A percentile compares a stretch with the other conserved stretches of the same genome.
phyloP scores from a whole-genome alignment of 2,888 invertebrate genomes.

The Papilio elwesi region DNA sequence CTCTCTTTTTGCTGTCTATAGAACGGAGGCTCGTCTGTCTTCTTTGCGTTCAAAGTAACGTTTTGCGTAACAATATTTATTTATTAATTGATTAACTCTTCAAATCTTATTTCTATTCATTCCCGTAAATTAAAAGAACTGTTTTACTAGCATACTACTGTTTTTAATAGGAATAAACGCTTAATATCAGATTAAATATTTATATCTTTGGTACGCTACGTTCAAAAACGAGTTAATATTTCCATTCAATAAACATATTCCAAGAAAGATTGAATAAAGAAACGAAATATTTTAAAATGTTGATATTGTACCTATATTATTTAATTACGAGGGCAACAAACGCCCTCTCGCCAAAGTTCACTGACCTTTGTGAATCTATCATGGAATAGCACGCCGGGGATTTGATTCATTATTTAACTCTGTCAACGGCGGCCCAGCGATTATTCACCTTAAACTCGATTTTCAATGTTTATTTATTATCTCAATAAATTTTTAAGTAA shows the following conservation, averaged over 20 bases:
- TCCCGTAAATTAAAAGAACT: neutral
- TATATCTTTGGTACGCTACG: too few relatives aligned
- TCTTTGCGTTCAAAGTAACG: slow-evolving; percentile 50
- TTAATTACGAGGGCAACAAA: slow-evolving; percentile 15
- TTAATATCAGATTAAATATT: too few relatives aligned
- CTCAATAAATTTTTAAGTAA: neutral
- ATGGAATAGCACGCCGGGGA: slow-evolving; percentile 58
- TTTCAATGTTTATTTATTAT: slow-evolving; percentile 6
- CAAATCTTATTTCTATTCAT: too few relatives aligned
- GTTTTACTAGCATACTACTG: neutral
- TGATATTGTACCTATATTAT: slow-evolving; percentile 21
- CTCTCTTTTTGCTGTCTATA: slow-evolving; percentile 57
- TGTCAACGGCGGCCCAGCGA: slow-evolving; percentile 51
- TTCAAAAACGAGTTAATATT: too few relatives aligned
- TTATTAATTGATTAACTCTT: slow-evolving; percentile 16
- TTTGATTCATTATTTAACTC: slow-evolving; percentile 64
- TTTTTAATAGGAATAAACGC: too few relatives aligned
- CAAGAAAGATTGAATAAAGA: neutral
- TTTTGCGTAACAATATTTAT: slow-evolving; percentile 14
- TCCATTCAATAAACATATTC: too few relatives aligned
- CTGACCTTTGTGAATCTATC: slow-evolving; percentile 39
- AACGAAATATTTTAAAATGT: neutral
- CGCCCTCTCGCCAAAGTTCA: slow-evolving; percentile 37
- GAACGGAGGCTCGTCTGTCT: slow-evolving; percentile 69
- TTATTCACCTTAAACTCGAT: slow-evolving; percentile 27